Conservation (phyloP, 2,797 vertebrate species). For the Novumbra hubbsi region DNA sequence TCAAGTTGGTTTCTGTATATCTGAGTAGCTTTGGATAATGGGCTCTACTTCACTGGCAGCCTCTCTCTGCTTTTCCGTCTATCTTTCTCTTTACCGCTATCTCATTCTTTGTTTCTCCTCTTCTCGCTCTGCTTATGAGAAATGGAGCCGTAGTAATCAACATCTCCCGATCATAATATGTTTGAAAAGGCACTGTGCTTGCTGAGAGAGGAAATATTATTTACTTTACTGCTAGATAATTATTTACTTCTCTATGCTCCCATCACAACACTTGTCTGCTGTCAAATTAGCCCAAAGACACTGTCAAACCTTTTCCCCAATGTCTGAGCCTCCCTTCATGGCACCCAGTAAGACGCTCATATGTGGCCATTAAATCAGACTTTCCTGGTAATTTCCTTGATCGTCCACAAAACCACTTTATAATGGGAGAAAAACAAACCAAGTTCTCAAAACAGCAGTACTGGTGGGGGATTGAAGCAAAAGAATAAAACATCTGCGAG, state of each 20-base stretch:
- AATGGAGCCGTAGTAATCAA: background rate
- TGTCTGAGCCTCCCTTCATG: background rate
- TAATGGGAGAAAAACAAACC: background rate
- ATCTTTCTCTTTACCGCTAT: background rate
- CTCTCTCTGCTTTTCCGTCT: background rate
- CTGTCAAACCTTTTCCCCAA: background rate
- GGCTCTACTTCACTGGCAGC: background rate
- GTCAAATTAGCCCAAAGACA: background rate
- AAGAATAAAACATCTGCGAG: background rate
- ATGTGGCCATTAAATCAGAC: background rate
- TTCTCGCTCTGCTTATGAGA: background rate
- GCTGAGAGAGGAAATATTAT: constrained; percentile 6
- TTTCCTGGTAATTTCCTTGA: background rate
- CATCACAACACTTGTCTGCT: background rate
- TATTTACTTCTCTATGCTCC: background rate
- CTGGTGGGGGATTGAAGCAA: background rate
- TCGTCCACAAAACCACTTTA: background rate
- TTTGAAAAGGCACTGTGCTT: background rate
- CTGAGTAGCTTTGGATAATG: background rate
- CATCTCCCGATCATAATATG: background rate
- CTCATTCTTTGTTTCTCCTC: background rate
- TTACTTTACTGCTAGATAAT: constrained; percentile 4
- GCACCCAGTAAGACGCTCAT: background rate
- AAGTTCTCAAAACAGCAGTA: background rate
- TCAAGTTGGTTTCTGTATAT: background rate